phyloP scores from a whole-genome alignment of 2,113 vertebrate genomes.

The Platysternon megacephalum region DNA sequence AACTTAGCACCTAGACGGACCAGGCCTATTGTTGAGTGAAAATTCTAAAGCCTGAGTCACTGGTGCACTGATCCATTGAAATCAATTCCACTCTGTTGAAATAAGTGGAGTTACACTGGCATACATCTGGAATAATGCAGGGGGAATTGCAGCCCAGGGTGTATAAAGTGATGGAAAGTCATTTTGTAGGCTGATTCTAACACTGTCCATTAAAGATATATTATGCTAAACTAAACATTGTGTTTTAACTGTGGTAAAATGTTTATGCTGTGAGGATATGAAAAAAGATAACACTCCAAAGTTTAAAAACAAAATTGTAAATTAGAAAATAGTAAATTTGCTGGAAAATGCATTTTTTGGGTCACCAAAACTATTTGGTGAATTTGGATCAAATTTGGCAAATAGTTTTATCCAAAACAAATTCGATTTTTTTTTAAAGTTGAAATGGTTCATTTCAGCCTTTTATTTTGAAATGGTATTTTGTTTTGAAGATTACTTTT shows the following conservation, averaged over 20 bases:
- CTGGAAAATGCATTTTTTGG: too few relatives aligned
- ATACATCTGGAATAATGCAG: neutral
- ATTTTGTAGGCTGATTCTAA: neutral
- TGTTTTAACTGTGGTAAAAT: neutral
- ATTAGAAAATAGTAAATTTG: too few relatives aligned
- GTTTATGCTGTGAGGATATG: neutral
- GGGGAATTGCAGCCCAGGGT: neutral
- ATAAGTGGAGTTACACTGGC: rapidly evolving
- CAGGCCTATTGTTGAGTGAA: neutral
- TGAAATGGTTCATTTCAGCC: too few relatives aligned
- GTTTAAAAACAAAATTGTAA: neutral
- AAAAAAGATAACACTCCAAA: neutral
- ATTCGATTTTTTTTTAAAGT: too few relatives aligned
- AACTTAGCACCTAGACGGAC: neutral
- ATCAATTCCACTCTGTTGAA: neutral
- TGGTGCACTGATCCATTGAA: neutral
- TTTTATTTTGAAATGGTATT: too few relatives aligned
- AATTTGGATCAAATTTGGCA: too few relatives aligned
- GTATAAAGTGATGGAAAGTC: neutral
- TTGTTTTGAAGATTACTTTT: too few relatives aligned
- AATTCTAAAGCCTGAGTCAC: neutral
- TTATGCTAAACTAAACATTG: neutral
- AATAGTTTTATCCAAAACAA: too few relatives aligned
- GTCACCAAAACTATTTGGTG: too few relatives aligned
- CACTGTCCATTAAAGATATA: neutral